Conservation (phyloP, 2,888 invertebrate species). For the Tinea semifulvella region DNA sequence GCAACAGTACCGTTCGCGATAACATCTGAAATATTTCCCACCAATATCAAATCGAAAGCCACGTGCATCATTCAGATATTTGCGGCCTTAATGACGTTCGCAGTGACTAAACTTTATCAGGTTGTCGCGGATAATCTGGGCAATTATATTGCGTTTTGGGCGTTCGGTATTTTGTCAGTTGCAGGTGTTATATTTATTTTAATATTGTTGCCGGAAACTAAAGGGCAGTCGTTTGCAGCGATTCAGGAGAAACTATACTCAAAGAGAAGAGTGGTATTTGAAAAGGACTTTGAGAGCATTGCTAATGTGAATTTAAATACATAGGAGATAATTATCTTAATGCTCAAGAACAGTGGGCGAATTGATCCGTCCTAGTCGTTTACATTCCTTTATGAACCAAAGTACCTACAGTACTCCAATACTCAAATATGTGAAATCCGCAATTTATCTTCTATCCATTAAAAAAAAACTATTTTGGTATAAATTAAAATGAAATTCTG, state of each 20-base stretch:
- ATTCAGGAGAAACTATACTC: conserved; percentile 60
- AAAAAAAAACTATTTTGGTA: no score
- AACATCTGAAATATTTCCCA: conserved; percentile 71
- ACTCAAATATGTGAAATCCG: no score
- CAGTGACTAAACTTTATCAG: conserved; percentile 67
- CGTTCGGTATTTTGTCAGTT: conserved; percentile 56
- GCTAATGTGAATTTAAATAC: conserved; percentile 40
- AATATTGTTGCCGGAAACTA: conserved; percentile 66
- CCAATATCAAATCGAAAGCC: conserved; percentile 70
- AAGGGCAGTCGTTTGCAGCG: conserved; percentile 68
- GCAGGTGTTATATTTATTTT: conserved; percentile 62
- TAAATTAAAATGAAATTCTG: no score
- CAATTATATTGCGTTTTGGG: conserved; percentile 63
- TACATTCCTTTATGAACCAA: no score
- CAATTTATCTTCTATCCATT: no score
- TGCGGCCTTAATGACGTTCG: conserved; percentile 66
- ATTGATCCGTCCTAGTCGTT: no score
- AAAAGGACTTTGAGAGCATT: conserved; percentile 40
- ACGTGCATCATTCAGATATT: conserved; percentile 70
- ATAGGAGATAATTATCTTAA: not conserved
- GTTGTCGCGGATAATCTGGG: conserved; percentile 60
- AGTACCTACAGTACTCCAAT: no score
- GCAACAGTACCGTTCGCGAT: conserved; percentile 71
- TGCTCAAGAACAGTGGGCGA: no score
- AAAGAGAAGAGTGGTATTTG: conserved; percentile 41